phyloP scores from a whole-genome alignment of 2,888 invertebrate genomes.

The Drosophila mulleri region DNA sequence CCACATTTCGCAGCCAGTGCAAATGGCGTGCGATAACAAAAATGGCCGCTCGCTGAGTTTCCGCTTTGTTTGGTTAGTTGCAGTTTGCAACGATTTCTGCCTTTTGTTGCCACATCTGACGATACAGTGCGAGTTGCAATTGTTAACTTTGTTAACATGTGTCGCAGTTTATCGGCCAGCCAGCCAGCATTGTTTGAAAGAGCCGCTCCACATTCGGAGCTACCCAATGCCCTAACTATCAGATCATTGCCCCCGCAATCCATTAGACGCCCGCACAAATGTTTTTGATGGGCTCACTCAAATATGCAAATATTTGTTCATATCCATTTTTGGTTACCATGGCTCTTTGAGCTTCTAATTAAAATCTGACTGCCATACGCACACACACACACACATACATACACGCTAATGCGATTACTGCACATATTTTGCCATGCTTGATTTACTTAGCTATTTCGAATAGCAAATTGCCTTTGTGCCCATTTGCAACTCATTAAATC shows the following conservation, averaged over 20 bases:
- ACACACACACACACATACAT: slow-evolving; percentile 4
- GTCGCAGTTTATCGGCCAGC: slow-evolving; percentile 71
- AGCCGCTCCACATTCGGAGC: not conserved
- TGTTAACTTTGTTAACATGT: slow-evolving; percentile 79
- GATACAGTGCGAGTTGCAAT: slow-evolving; percentile 36
- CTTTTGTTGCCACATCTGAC: slow-evolving; percentile 49
- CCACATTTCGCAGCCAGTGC: slow-evolving; percentile 50
- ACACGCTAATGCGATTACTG: slow-evolving; percentile 12
- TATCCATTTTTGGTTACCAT: slow-evolving; percentile 52
- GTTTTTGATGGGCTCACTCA: slow-evolving; percentile 71
- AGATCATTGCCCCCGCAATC: slow-evolving; percentile 14
- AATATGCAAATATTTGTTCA: slow-evolving; percentile 77
- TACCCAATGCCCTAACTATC: not conserved
- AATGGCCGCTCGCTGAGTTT: slow-evolving; percentile 73
- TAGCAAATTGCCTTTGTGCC: slow-evolving; percentile 12
- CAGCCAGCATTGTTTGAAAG: slow-evolving; percentile 56
- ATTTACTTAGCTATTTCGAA: slow-evolving; percentile 32
- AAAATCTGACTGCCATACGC: slow-evolving; percentile 54
- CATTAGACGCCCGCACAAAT: slow-evolving; percentile 58
- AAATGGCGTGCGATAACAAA: slow-evolving; percentile 78
- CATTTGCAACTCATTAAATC: slow-evolving; percentile 8
- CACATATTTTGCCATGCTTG: slow-evolving; percentile 37
- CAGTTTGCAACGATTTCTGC: slow-evolving; percentile 61
- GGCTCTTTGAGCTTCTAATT: slow-evolving; percentile 63
- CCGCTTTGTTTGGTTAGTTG: slow-evolving; percentile 71